Conservation (phyloP, 1,140 invertebrate genomes). For the Bilobella aurantiaca region DNA sequence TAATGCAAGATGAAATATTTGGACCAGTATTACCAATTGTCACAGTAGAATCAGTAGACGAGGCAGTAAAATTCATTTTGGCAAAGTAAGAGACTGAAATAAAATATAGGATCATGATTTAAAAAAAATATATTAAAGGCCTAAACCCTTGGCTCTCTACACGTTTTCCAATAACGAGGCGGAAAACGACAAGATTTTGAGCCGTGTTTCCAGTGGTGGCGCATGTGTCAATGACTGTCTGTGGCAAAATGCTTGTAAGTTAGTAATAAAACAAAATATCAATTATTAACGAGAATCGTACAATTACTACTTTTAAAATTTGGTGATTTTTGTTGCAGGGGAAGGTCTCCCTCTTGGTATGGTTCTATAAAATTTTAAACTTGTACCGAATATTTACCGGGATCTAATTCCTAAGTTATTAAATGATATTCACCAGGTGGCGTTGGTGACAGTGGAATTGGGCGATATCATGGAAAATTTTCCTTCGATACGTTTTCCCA, state of each 20-base stretch:
- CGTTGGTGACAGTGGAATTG: neutral
- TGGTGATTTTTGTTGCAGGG: slow-evolving; percentile 41
- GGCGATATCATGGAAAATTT: slow-evolving; percentile 62
- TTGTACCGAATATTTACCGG: neutral
- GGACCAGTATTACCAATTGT: slow-evolving; percentile 40
- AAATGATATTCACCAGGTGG: neutral
- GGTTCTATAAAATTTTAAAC: slow-evolving; percentile 62
- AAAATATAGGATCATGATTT: neutral
- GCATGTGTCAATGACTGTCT: slow-evolving; percentile 23
- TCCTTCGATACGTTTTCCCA: slow-evolving; percentile 89
- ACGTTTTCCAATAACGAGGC: slow-evolving; percentile 66
- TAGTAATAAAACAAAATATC: neutral
- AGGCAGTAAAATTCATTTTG: slow-evolving; percentile 77
- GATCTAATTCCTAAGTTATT: neutral
- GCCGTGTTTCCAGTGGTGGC: slow-evolving; percentile 56
- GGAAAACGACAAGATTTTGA: slow-evolving; percentile 59
- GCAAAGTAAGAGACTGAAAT: slow-evolving; percentile 11
- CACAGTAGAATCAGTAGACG: slow-evolving; percentile 55
- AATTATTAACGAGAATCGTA: neutral
- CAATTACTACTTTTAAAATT: neutral
- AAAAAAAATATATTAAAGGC: slow-evolving; percentile 6
- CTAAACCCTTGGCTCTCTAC: slow-evolving; percentile 71
- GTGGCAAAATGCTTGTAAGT: slow-evolving; percentile 26
- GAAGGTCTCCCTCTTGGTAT: slow-evolving; percentile 77
- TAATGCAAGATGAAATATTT: slow-evolving; percentile 44